Percentiles rank a stretch among this genome's conserved stretches.
Conservation (phyloP, 2,113 vertebrate genomes). For the Lepidothrix coronata region DNA sequence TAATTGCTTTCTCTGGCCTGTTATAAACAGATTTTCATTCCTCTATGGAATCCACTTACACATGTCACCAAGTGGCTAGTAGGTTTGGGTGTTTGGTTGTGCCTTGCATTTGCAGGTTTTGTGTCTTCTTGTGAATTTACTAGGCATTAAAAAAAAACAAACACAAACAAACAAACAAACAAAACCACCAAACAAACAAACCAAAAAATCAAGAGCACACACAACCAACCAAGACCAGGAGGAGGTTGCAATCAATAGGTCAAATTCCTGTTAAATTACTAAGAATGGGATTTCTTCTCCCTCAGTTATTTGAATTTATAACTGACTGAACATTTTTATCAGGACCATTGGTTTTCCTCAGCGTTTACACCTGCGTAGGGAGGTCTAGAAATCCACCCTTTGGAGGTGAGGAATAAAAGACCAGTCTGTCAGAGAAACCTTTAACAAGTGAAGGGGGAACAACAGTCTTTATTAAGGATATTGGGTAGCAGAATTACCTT, state of each 20-base stretch:
- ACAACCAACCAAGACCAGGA: background rate
- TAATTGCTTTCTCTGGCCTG: background rate
- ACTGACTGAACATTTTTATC: background rate
- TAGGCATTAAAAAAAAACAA: background rate
- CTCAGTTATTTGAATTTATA: background rate
- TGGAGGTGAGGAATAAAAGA: background rate
- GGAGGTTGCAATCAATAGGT: background rate
- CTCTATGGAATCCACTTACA: background rate
- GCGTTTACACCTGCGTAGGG: background rate
- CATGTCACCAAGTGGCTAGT: background rate
- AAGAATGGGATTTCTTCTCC: background rate
- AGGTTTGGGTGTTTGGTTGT: background rate
- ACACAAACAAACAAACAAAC: accelerated
- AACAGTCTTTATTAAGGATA: constrained; percentile 45
- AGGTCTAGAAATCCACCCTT: background rate
- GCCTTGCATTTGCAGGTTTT: background rate
- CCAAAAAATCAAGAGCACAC: too few relatives aligned
- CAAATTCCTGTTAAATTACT: background rate
- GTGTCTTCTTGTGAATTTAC: background rate
- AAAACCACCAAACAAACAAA: too few relatives aligned
- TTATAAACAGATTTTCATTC: background rate
- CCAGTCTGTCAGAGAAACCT: background rate
- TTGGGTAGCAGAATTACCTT: constrained; percentile 39
- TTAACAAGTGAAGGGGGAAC: background rate
- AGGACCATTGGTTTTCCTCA: background rate